Evolutionary conservation across 64 coral and sea anemone species (phyloP).

Genomic region (Stylophora pistillata): DNA sequence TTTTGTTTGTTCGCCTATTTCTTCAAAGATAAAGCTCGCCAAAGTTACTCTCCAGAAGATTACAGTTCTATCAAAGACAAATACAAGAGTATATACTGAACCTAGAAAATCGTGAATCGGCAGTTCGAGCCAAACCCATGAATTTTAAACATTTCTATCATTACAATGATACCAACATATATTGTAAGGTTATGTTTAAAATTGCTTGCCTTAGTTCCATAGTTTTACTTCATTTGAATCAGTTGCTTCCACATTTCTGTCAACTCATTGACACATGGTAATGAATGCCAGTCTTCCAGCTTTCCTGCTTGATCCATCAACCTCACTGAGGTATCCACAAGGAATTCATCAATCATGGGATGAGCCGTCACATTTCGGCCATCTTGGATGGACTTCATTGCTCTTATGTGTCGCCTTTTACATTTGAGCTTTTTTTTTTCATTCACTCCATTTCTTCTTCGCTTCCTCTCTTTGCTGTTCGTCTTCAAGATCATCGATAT

Average conservation of each 20-base stretch:
- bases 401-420: conserved; percentile 5
- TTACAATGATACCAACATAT: too few species aligned
- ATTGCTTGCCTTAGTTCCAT: neutral
- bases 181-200: too few species aligned
- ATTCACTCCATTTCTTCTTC: neutral
- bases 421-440: neutral
- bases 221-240: neutral
- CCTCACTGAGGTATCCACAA: neutral
- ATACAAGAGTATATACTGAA: too few species aligned
- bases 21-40: too few species aligned
- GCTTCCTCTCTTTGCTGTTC: neutral
- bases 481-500: neutral
- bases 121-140: too few species aligned
- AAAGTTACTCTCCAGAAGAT: too few species aligned
- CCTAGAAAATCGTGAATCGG: too few species aligned
- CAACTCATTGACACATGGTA: neutral
- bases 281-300: neutral
- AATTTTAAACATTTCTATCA: too few species aligned
- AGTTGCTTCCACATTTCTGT: conserved; percentile 30
- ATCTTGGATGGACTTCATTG: conserved; percentile 26
- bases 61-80: too few species aligned
- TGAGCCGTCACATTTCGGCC: conserved; percentile 19
- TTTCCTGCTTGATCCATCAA: neutral
- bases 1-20: too few species aligned
- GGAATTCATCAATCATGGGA: neutral